phyloP scores from a whole-genome alignment of 2,888 invertebrate species.

The Rotaria socialis region DNA sequence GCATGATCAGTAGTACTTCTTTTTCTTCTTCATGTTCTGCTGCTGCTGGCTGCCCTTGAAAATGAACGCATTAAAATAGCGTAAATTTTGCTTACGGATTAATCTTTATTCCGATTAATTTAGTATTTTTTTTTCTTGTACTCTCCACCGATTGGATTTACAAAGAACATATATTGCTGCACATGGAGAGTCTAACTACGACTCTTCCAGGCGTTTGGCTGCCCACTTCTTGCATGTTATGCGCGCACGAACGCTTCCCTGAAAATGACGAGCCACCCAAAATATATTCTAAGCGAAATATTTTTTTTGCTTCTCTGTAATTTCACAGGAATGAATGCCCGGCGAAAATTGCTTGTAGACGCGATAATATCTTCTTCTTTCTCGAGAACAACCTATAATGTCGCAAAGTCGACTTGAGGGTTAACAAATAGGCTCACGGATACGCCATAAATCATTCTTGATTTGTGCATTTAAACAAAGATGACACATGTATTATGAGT shows the following conservation, averaged over 20 bases:
- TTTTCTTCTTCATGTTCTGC: neutral
- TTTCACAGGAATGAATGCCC: neutral
- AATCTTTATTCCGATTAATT: neutral
- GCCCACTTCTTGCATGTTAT: conserved; percentile 22
- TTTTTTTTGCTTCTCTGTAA: conserved; percentile 19
- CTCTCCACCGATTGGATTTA: conserved; percentile 1
- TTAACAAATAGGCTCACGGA: conserved; percentile 13
- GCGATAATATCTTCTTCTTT: neutral
- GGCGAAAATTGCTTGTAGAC: neutral
- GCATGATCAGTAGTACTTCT: neutral
- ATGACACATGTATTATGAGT: neutral
- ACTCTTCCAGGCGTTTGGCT: conserved; percentile 23
- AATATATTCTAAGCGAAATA: neutral
- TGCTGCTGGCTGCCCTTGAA: neutral
- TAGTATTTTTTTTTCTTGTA: neutral
- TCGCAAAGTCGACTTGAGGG: conserved; percentile 1
- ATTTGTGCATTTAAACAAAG: neutral
- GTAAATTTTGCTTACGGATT: conserved; percentile 9
- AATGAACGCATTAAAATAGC: conserved; percentile 22
- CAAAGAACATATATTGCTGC: conserved; percentile 17
- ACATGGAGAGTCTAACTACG: conserved; percentile 24
- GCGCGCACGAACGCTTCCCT: conserved; percentile 28
- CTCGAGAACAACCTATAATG: conserved; percentile 14
- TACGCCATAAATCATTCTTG: neutral
- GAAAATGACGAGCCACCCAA: conserved; percentile 10